phyloP scores from a whole-genome alignment of 2,797 vertebrate species.

The Sphenopsis melanotis region DNA sequence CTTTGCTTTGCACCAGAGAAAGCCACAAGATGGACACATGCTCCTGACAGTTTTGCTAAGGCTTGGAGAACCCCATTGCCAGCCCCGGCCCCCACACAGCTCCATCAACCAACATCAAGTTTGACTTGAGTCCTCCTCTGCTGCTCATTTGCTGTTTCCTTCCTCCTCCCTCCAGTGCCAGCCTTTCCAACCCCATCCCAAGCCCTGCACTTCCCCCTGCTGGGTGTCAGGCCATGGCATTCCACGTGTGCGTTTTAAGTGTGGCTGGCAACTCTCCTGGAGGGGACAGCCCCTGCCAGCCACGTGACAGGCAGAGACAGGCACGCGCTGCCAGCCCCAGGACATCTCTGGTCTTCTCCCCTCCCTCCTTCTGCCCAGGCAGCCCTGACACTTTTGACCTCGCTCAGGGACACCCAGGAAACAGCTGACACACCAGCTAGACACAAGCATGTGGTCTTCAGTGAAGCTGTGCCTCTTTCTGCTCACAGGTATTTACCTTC shows the following conservation, averaged over 20 bases:
- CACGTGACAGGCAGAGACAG: background rate
- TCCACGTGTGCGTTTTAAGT: background rate
- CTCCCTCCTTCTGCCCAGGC: background rate
- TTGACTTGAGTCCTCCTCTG: background rate
- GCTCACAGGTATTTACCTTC: background rate
- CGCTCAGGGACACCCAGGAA: background rate
- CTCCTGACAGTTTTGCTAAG: background rate
- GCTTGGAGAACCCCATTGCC: background rate
- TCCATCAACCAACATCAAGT: background rate
- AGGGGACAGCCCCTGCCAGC: background rate
- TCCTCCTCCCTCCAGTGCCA: background rate
- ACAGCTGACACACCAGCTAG: background rate
- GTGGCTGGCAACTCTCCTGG: background rate
- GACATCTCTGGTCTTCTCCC: background rate
- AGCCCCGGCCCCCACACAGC: background rate
- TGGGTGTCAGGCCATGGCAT: accelerated
- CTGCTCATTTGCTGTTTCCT: background rate
- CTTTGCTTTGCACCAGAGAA: constrained; percentile 10
- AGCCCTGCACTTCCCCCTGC: accelerated
- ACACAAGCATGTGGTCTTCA: background rate
- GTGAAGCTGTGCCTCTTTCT: background rate
- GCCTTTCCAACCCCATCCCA: background rate
- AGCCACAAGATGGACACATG: background rate
- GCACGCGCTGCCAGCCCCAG: background rate
- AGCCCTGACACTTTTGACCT: background rate